These are phyloP conservation scores for Seira sanloemensis DNA, from an alignment of 2,888 invertebrate genomes.

Conservation along the genomic window DNA sequence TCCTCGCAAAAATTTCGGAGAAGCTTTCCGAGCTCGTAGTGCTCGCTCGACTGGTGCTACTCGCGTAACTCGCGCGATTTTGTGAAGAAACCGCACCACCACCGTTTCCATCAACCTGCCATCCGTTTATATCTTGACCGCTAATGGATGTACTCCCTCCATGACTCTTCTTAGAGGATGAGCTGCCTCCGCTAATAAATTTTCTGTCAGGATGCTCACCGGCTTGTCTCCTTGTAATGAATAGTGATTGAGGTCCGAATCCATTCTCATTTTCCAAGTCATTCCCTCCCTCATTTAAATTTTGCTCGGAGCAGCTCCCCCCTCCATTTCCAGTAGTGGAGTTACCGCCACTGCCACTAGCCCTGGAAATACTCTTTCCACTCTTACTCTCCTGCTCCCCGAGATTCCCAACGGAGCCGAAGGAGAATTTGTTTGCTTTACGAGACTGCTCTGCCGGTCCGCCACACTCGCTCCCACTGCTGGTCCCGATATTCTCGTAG, in stretches of 20 bases:
- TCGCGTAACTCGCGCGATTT: slow-evolving; percentile 39
- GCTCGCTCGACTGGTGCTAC: slow-evolving; percentile 45
- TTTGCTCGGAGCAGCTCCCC: slow-evolving; percentile 46
- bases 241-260: slow-evolving; percentile 61
- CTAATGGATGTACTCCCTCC: slow-evolving; percentile 40
- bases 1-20: slow-evolving; percentile 62
- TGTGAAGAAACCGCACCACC: slow-evolving; percentile 36
- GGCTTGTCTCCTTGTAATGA: slow-evolving; percentile 39
- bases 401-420: slow-evolving; percentile 62
- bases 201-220: slow-evolving; percentile 56
- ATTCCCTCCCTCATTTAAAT: slow-evolving; percentile 60
- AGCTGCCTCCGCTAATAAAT: slow-evolving; percentile 36
- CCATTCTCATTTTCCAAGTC: slow-evolving; percentile 62
- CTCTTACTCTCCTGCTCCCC: slow-evolving; percentile 38
- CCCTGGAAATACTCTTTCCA: background rate
- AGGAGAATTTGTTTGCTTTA: slow-evolving; percentile 52
- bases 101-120: slow-evolving; percentile 62
- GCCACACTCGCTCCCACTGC: slow-evolving; percentile 59
- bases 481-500: slow-evolving; percentile 59
- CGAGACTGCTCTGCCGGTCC: slow-evolving; percentile 22
- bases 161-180: slow-evolving; percentile 19
- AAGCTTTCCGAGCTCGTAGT: slow-evolving; percentile 56
- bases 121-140: slow-evolving; percentile 59
- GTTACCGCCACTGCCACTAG: slow-evolving; percentile 10
- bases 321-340: too few relatives aligned